Evolutionary conservation across 2,888 invertebrate genomes (phyloP).

Genomic region (Bombylius major): DNA sequence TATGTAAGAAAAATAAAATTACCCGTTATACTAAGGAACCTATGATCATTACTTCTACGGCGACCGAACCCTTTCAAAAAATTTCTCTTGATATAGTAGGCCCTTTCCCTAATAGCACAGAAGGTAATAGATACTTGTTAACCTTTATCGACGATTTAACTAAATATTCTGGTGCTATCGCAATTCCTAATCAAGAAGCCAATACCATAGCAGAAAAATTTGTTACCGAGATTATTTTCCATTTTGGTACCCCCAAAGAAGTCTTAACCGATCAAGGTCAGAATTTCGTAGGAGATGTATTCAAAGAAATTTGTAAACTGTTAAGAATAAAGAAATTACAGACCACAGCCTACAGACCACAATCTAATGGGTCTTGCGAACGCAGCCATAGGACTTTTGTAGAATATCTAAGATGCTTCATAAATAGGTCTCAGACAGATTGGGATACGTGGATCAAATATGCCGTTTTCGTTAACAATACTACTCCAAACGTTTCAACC

Average conservation of each 20-base stretch:
- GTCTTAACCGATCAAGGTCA: neutral
- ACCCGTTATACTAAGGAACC: conserved; percentile 14
- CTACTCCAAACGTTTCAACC: neutral
- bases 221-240: neutral
- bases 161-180: conserved; percentile 19
- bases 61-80: conserved; percentile 17
- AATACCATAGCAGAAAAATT: conserved; percentile 21
- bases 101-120: conserved; percentile 16
- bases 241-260: neutral
- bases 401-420: no score
- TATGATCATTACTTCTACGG: no score
- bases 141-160: conserved; percentile 21
- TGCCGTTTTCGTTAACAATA: neutral
- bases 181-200: conserved; percentile 22
- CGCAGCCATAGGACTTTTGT: neutral
- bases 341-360: neutral
- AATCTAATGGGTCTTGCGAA: conserved; percentile 1
- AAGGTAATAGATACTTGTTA: conserved; percentile 19
- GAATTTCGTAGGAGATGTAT: neutral
- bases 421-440: no score
- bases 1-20: conserved; percentile 11
- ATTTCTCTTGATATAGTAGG: conserved; percentile 23
- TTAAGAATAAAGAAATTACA: neutral
- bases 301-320: neutral
- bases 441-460: neutral